phyloP scores from a whole-genome alignment of 1,140 invertebrate genomes.

The Diorhabda carinulata region DNA sequence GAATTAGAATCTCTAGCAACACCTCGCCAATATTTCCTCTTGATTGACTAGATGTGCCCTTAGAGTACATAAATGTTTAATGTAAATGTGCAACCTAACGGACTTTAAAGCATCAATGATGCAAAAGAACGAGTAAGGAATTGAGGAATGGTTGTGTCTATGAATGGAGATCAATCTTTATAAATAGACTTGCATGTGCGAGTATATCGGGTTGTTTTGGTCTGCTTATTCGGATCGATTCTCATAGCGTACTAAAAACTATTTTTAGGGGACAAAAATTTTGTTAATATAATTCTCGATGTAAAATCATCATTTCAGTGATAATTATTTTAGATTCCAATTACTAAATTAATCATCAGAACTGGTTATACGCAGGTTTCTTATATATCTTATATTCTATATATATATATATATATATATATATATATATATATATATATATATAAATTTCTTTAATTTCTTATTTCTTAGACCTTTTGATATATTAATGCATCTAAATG shows the following conservation, averaged over 20 bases:
- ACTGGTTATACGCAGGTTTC: no score
- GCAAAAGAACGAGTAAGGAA: conserved; percentile 16
- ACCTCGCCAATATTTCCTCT: conserved; percentile 4
- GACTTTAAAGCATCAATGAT: conserved; percentile 24
- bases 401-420: conserved; percentile 1
- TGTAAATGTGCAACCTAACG: conserved; percentile 15
- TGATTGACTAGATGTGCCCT: conserved; percentile 8
- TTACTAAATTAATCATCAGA: no score
- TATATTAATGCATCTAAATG: no score
- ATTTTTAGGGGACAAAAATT: conserved; percentile 8
- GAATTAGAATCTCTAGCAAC: background rate
- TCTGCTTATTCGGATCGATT: no score
- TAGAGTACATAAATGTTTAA: conserved; percentile 19
- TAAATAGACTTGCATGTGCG: conserved; percentile 33
- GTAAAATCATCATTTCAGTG: no score
- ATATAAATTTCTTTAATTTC: no score
- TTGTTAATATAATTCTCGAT: no score
- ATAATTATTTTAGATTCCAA: no score
- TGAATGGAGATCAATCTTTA: conserved; percentile 35
- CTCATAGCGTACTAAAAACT: background rate
- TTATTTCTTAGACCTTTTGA: no score
- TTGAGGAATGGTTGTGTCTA: conserved; percentile 37
- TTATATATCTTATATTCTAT: background rate
- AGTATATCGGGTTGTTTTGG: conserved; percentile 18
- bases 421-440: background rate